Percentiles rank a stretch among this genome's conserved stretches.
These are phyloP conservation scores for Ooceraea biroi DNA, from an alignment of 1,140 invertebrate genomes.

Conservation along the genomic window DNA sequence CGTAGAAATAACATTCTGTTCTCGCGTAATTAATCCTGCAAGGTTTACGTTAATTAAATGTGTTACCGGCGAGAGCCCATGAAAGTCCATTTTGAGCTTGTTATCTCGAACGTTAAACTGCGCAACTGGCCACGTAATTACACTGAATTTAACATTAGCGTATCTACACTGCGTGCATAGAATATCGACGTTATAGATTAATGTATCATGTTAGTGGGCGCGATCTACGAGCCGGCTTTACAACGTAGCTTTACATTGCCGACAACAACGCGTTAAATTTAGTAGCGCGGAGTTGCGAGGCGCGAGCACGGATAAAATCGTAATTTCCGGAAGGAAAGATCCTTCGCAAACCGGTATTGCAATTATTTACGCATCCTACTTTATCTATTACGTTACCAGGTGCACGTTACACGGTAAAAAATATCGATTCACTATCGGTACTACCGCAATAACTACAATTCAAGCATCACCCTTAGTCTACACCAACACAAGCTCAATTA, in stretches of 20 bases:
- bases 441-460: neutral
- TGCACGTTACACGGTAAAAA: neutral
- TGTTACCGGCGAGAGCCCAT: neutral
- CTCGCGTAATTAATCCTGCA: neutral
- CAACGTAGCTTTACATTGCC: constrained; percentile 16
- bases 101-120: constrained; percentile 8
- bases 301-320: neutral
- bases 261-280: constrained; percentile 7
- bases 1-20: neutral
- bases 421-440: neutral
- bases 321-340: constrained; percentile 5
- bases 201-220: neutral
- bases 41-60: neutral
- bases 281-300: neutral
- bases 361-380: neutral
- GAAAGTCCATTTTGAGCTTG: neutral
- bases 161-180: constrained; percentile 6
- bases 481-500: neutral
- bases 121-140: constrained; percentile 42
- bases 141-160: constrained; percentile 48
- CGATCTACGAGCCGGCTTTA: neutral
- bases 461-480: neutral
- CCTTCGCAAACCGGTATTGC: neutral
- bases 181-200: constrained; percentile 41
- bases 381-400: neutral